Base-by-base conservation (phyloP, 2,888 invertebrate species). In the Oscheius onirici region DNA sequence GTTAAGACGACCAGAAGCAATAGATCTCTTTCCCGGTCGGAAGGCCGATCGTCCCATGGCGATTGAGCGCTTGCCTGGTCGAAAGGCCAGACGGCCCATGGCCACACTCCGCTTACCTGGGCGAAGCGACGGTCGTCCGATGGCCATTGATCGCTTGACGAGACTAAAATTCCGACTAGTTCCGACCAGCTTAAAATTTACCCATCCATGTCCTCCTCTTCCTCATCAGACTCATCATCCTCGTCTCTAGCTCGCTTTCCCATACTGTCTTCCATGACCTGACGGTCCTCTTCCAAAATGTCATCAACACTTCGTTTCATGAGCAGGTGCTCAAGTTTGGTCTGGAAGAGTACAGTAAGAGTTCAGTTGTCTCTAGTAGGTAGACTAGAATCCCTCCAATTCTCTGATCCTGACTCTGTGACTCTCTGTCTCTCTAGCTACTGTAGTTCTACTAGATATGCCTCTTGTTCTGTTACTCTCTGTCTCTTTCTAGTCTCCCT, bases 11-110 rank as follows among this genome's bases (percentile, higher is more conserved):
- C 79, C 77, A 17, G 76, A 72, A 34, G 82, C 84, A 57, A 78
- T 72, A 60, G 77, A 75, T 41, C 85, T 71, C 71, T 85, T 85
- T 71, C 84, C 85, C n/a, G 85, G 84, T 15, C 85, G 76, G 77
- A 85, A 84, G 43, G 83, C 82, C 61, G 75, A 71, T 44, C 85
- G 54, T 26, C 84, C 85, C 43, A 84, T 76, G 15, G 85, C 83
- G 77, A 84, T 78, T n/a, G 83, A 80, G 15, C 85, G 74, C 71
- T 85, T 85, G 63, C 78, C 83, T 13, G 80, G 78, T 26, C 68
- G 34, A 40, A 69, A 69, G 11, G 57, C 54, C n/a, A 54, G 54
- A 44, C 78, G 77, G 28, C 80, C 76, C 22, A 77, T 73, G 28
- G 82, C 84, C 49, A 78, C 71, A 67, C 79, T 77, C 24, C 85